Percentiles rank a stretch among this genome's conserved stretches.
These are phyloP conservation scores for Ranitomeya imitator DNA, from an alignment of 2,113 vertebrate species.

Conservation along the genomic window DNA sequence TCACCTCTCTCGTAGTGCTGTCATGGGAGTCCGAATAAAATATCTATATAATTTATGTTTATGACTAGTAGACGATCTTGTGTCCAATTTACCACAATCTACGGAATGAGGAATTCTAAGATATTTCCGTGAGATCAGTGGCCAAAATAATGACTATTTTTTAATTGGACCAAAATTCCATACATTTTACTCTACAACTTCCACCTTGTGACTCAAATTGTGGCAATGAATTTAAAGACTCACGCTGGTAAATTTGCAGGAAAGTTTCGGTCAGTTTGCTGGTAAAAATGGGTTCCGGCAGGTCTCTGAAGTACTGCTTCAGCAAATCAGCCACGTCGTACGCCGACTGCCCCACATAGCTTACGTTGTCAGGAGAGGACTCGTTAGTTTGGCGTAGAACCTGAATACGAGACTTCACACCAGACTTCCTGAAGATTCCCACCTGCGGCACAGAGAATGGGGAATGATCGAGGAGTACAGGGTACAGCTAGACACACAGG, in stretches of 20 bases:
- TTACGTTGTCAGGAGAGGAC: conserved; percentile 76
- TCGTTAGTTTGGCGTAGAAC: conserved; percentile 81
- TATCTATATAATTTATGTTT: not conserved
- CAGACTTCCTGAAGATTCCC: conserved; percentile 85
- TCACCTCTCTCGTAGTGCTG: too few species aligned
- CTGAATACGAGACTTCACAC: conserved; percentile 87
- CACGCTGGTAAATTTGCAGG: conserved; percentile 86
- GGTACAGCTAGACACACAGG: not conserved
- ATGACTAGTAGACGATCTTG: not conserved
- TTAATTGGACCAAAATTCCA: not conserved
- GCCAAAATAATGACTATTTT: not conserved
- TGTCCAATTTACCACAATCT: not conserved
- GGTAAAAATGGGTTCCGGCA: conserved; percentile 85
- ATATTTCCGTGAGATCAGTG: not conserved
- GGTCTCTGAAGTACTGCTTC: conserved; percentile 86
- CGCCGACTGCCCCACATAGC: conserved; percentile 80
- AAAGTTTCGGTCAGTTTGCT: conserved; percentile 85
- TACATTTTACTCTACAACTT: not conserved
- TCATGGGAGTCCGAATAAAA: too few species aligned
- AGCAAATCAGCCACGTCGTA: conserved; percentile 86
- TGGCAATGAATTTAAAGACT: conserved; percentile 57
- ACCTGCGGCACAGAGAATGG: conserved; percentile 67
- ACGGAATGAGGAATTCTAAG: not conserved
- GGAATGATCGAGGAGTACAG: not conserved
- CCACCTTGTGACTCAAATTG: too few species aligned